Percentiles rank a stretch among this genome's conserved stretches.
These are phyloP conservation scores for Plecotus auritus DNA, from an alignment of 2,113 vertebrate genomes.

Conservation along the genomic window DNA sequence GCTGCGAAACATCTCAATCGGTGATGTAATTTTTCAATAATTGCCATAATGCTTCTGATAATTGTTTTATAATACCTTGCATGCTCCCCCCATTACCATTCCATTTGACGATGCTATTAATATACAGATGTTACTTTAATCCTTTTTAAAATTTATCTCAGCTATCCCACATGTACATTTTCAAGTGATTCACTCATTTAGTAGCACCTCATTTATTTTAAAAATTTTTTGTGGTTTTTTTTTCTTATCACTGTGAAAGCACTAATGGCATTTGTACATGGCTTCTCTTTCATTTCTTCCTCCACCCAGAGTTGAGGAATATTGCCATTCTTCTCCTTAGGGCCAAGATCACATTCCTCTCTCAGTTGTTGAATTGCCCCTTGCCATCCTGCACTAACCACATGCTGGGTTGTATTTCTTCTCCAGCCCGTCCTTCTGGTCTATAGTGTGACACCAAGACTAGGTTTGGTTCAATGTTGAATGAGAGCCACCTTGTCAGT, in stretches of 20 bases:
- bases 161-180: conserved; percentile 83
- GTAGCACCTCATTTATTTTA: conserved; percentile 85
- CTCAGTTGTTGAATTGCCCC: not conserved
- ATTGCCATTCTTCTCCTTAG: not conserved
- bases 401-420: accelerated
- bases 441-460: accelerated
- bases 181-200: conserved; percentile 81
- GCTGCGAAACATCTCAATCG: conserved; percentile 24
- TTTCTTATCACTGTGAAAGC: conserved; percentile 71
- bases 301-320: not conserved
- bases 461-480: not conserved
- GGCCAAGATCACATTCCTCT: not conserved
- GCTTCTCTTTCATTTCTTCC: conserved; percentile 69
- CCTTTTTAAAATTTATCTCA: conserved; percentile 83
- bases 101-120: conserved; percentile 80
- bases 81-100: conserved; percentile 75
- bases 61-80: conserved; percentile 82
- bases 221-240: conserved; percentile 63
- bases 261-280: conserved; percentile 78
- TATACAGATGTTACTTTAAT: conserved; percentile 86
- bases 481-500: not conserved
- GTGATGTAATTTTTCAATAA: conserved; percentile 76
- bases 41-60: conserved; percentile 77
- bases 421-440: not conserved
- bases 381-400: too few species aligned